phyloP scores from a whole-genome alignment of 1,140 invertebrate genomes.

The Sitobion miscanthi region DNA sequence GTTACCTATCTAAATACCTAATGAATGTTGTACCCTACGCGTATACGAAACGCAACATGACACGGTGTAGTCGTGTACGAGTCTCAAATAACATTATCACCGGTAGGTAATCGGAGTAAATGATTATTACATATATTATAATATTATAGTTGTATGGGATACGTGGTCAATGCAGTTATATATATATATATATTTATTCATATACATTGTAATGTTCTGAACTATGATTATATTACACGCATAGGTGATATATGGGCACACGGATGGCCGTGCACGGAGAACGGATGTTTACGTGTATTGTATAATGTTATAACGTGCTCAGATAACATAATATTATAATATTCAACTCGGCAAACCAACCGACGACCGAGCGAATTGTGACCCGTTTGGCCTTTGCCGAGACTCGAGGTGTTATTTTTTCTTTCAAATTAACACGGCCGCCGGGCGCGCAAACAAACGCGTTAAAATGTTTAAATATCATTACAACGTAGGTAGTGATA shows the following conservation, averaged over 20 bases:
- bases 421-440: neutral
- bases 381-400: neutral
- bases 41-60: neutral
- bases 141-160: neutral
- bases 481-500: neutral
- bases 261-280: neutral
- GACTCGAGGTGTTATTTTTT: neutral
- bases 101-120: neutral
- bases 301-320: neutral
- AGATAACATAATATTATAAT: neutral
- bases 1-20: neutral
- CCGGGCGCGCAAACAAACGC: neutral
- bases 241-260: neutral
- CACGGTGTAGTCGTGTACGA: neutral
- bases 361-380: neutral
- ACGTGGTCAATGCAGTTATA: neutral
- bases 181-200: no score
- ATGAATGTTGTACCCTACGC: neutral
- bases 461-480: neutral
- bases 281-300: neutral
- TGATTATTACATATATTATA: neutral
- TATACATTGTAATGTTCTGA: neutral
- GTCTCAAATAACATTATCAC: neutral
- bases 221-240: neutral
- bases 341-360: neutral